phyloP scores from a whole-genome alignment of 2,797 vertebrate genomes.

The Coregonus sp. region DNA sequence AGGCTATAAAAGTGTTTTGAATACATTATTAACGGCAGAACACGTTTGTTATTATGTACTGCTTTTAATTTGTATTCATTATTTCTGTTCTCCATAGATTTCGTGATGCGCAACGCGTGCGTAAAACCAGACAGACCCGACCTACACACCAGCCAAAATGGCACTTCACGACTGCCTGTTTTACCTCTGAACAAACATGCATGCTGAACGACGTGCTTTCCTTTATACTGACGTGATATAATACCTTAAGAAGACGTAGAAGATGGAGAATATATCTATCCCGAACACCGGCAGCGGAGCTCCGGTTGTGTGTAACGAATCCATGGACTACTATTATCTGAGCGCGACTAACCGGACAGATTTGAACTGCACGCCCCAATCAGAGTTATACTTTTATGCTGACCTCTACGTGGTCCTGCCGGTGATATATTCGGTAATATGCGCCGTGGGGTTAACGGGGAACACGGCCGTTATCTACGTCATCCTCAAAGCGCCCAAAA shows the following conservation, averaged over 20 bases:
- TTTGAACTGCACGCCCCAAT: constrained; percentile 58
- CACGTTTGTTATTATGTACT: not conserved
- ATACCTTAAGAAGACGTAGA: not conserved
- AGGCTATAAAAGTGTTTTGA: too few species aligned
- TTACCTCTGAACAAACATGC: not conserved
- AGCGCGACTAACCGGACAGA: constrained; percentile 45
- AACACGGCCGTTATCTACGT: constrained; percentile 85
- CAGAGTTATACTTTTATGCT: constrained; percentile 55
- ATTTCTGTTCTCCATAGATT: constrained; percentile 20
- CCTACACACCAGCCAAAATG: not conserved
- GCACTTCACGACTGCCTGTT: not conserved
- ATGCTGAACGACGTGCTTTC: not conserved
- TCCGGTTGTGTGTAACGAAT: constrained; percentile 58
- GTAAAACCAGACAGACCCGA: constrained; percentile 14
- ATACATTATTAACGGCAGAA: not conserved
- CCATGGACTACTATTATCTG: constrained; percentile 46
- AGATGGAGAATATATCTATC: constrained; percentile 62
- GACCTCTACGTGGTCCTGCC: constrained; percentile 81
- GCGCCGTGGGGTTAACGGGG: constrained; percentile 82
- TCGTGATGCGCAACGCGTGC: constrained; percentile 24
- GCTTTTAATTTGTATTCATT: not conserved
- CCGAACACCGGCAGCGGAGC: not conserved
- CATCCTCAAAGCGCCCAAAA: constrained; percentile 86
- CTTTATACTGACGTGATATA: not conserved
- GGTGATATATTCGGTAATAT: constrained; percentile 82